phyloP scores from a whole-genome alignment of 1,140 invertebrate species.

The Leptinotarsa undecemlineata region DNA sequence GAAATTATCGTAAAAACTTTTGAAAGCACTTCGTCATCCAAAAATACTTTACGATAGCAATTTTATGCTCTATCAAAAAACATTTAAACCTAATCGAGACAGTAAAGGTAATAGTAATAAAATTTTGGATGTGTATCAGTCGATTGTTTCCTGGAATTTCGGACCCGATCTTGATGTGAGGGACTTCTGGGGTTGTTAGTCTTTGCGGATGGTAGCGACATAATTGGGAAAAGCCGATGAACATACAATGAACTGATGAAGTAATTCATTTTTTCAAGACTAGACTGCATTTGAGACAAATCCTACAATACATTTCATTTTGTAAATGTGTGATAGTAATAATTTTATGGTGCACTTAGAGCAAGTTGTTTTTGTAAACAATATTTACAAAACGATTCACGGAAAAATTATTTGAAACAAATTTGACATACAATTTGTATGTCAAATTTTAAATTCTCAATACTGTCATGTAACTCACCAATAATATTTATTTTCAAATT shows the following conservation, averaged over 20 bases:
- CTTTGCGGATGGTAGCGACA: slow-evolving; percentile 10
- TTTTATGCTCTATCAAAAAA: slow-evolving; percentile 1
- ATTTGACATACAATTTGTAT: too few relatives aligned
- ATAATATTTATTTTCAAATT: too few relatives aligned
- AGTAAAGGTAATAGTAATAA: not conserved
- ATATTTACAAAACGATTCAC: too few relatives aligned
- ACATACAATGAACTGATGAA: not conserved
- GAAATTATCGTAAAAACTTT: not conserved
- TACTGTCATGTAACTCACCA: too few relatives aligned
- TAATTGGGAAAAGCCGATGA: not conserved
- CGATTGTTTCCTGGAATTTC: slow-evolving; percentile 18
- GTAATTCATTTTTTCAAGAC: too few relatives aligned
- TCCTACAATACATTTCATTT: too few relatives aligned
- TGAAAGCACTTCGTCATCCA: not conserved
- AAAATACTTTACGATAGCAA: slow-evolving; percentile 1
- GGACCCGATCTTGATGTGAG: not conserved
- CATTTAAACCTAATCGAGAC: not conserved
- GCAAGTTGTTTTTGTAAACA: too few relatives aligned
- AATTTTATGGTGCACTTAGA: too few relatives aligned
- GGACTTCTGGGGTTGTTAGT: not conserved
- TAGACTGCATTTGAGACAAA: too few relatives aligned
- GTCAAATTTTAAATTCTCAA: too few relatives aligned
- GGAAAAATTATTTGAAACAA: too few relatives aligned
- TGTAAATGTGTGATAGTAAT: too few relatives aligned
- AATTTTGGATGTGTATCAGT: slow-evolving; percentile 10